phyloP scores from a whole-genome alignment of 2,113 vertebrate species.

The Pomatostomus ruficeps region DNA sequence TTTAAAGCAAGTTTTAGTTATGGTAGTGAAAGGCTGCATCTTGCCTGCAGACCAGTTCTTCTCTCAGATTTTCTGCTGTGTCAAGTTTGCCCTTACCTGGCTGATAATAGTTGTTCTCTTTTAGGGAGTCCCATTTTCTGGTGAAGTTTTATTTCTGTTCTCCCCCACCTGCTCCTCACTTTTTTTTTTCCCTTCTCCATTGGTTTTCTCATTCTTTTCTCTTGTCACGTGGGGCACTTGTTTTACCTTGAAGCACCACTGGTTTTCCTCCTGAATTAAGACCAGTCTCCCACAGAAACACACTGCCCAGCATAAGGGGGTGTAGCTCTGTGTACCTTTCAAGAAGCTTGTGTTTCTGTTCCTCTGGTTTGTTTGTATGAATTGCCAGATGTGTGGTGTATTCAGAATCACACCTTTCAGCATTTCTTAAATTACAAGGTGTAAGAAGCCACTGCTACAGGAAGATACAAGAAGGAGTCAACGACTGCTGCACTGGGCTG shows the following conservation, averaged over 20 bases:
- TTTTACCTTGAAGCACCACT: neutral
- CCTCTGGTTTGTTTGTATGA: neutral
- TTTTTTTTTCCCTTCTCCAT: neutral
- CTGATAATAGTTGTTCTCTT: neutral
- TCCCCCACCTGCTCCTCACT: neutral
- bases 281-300: neutral
- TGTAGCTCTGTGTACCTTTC: neutral
- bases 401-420: neutral
- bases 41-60: neutral
- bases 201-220: neutral
- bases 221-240: neutral
- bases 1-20: neutral
- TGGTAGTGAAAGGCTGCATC: neutral
- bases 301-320: accelerated
- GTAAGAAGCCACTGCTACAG: neutral
- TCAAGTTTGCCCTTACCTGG: neutral
- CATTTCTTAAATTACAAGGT: neutral
- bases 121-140: neutral
- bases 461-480: neutral
- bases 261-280: neutral
- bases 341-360: neutral
- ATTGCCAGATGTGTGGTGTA: neutral
- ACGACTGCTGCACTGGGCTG: neutral
- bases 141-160: neutral
- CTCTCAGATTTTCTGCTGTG: neutral